Percentiles rank a stretch among this genome's conserved stretches.
These are phyloP conservation scores for Megaceryle alcyon DNA, from an alignment of 2,797 vertebrate genomes.

Conservation along the genomic window DNA sequence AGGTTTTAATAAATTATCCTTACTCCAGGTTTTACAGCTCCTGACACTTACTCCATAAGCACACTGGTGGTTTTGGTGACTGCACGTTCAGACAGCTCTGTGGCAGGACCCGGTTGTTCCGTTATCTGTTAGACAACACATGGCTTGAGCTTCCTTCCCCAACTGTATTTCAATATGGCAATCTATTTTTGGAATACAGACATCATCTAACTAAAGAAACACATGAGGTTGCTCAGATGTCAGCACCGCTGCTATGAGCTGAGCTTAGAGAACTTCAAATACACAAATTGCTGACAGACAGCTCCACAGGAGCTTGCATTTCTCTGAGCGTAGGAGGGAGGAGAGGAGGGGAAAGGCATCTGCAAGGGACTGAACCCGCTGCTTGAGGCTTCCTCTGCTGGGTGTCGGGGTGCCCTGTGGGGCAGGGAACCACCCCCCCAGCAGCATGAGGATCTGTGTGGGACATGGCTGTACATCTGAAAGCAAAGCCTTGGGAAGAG, in stretches of 20 bases:
- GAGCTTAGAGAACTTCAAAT: not conserved
- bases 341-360: not conserved
- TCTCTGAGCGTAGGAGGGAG: accelerated
- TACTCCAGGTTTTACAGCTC: not conserved
- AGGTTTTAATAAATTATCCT: not conserved
- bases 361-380: accelerated
- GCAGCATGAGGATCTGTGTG: accelerated
- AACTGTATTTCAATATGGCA: not conserved
- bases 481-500: not conserved
- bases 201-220: not conserved
- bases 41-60: accelerated
- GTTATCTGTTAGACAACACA: not conserved
- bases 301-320: accelerated
- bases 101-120: not conserved
- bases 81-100: accelerated
- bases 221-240: not conserved
- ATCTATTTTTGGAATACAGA: constrained; percentile 1
- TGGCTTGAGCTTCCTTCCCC: not conserved
- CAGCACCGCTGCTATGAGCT: accelerated
- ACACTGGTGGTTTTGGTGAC: accelerated
- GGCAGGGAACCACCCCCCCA: not conserved
- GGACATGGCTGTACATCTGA: accelerated
- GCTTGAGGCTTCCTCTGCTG: not conserved
- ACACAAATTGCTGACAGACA: accelerated
- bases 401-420: accelerated